Base-by-base conservation (phyloP, 2,888 invertebrate species). In the Apodemia duryi region DNA sequence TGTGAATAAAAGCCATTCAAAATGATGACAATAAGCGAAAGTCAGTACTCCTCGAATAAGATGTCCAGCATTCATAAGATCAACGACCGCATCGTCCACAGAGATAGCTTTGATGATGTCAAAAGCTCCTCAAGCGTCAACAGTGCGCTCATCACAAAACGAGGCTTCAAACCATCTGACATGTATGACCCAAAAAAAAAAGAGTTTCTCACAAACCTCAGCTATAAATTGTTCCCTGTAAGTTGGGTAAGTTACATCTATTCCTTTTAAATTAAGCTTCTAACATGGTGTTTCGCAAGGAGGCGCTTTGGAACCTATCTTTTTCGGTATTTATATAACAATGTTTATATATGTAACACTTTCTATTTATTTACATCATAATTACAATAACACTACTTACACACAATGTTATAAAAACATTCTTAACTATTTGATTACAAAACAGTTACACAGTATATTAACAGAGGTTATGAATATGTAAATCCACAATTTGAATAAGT, bases 131-230 rank as follows among this genome's bases (percentile, higher is more conserved):
- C 90, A 21, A 88, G 88, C 32, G 82, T 90, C 64, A 92, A 91
- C 82, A 94, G 94, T 79, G 92, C 94, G 21, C 92, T 96, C 69
- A 94, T 96, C 78, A 94, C 94, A 64, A 93, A 94, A 71, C 93
- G 97, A 43, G 96, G 97, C 49, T 96, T 96, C 86, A 96, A 96
- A 77, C 97, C 97, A 1, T 97, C 97, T 2, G 97, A 97, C 86
- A 93, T 94, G 84, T 95, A 95, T 80, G 97, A 97, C 86, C 97
- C 97, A 1, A 92, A 92, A 73, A 97, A 97, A 87, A 94, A 94
- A 82, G 94, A 95, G 77, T 96, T 97, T 85, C 93, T 97, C 73
- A 95, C 95, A 63, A 94, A 94, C 80, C 93, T 97, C 82, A 96
- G 97, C 79, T 94, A 95, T 82, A 95, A 95, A 88, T 95, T 97